Conservation (phyloP, 30 jellyfish, hydroid and myxozoan genomes). For the Catostylus mosaicus region DNA sequence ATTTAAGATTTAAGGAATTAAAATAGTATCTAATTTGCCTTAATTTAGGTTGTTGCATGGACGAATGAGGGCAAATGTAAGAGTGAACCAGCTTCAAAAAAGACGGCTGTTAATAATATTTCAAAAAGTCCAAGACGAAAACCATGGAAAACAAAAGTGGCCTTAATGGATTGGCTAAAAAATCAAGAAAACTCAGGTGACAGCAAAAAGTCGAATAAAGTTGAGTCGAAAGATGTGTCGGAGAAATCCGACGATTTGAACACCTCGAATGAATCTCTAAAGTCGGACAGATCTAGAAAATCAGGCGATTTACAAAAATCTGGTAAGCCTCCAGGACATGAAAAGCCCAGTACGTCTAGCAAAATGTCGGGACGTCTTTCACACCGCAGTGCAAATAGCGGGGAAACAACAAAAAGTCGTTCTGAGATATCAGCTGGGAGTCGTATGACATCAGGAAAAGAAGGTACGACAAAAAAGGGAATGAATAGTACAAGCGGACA, state of each 20-base stretch:
- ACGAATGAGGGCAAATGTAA: conserved; percentile 85
- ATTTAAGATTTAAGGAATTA: too few relatives aligned
- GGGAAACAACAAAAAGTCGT: neutral
- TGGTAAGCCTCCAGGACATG: neutral
- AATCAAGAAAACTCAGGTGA: neutral
- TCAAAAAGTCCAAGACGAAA: conserved; percentile 24
- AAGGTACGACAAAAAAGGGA: neutral
- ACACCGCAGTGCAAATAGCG: neutral
- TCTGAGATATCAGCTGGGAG: neutral
- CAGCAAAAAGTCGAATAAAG: neutral
- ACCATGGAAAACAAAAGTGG: conserved; percentile 83
- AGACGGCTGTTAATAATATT: conserved; percentile 33
- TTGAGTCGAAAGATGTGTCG: neutral
- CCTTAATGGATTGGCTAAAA: conserved; percentile 72
- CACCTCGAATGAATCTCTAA: neutral
- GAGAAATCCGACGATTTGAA: neutral
- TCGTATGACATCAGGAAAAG: neutral
- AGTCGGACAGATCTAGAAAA: neutral
- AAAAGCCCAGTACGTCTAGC: neutral
- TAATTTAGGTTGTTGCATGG: conserved; percentile 90
- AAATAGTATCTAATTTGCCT: neutral
- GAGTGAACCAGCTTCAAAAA: conserved; percentile 84
- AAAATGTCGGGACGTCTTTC: neutral
- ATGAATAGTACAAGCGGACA: neutral
- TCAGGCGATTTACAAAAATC: neutral